A percentile compares a stretch with the other conserved stretches of the same genome.
phyloP scores from a whole-genome alignment of 2,888 invertebrate genomes.

The Carpatolechia fugitivella region DNA sequence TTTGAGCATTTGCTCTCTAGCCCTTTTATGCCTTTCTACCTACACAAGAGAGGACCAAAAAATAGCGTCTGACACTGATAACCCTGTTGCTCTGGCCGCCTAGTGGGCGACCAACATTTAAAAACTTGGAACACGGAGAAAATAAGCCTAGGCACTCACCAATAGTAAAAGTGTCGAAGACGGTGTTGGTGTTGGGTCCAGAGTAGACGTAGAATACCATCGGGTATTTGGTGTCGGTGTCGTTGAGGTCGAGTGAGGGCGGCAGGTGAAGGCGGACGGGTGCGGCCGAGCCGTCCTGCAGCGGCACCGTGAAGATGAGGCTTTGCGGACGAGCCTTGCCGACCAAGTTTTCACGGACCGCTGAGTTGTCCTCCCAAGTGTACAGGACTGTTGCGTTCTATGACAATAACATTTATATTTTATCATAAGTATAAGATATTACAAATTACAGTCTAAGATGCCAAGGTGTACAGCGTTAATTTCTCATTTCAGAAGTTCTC shows the following conservation, averaged over 20 bases:
- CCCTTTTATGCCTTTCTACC: too few relatives aligned
- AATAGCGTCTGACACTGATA: too few relatives aligned
- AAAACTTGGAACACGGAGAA: too few relatives aligned
- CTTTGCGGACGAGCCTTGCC: constrained; percentile 73
- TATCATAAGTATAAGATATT: too few relatives aligned
- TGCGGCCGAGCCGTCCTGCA: constrained; percentile 79
- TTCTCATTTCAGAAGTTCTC: too few relatives aligned
- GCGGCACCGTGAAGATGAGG: constrained; percentile 76
- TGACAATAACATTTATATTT: neutral
- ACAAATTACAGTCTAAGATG: too few relatives aligned
- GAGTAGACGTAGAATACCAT: constrained; percentile 89
- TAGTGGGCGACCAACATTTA: too few relatives aligned
- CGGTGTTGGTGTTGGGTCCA: constrained; percentile 90
- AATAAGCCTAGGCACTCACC: constrained; percentile 48
- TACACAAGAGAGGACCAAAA: too few relatives aligned
- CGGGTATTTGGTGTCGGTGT: constrained; percentile 80
- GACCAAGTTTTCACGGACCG: constrained; percentile 70
- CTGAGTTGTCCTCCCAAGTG: constrained; percentile 81
- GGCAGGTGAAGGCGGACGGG: constrained; percentile 83
- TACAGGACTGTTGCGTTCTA: constrained; percentile 37
- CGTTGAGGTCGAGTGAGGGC: constrained; percentile 80
- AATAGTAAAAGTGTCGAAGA: constrained; percentile 83
- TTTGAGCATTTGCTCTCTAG: too few relatives aligned
- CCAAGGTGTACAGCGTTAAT: too few relatives aligned
- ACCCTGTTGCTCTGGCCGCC: too few relatives aligned